Percentiles rank a stretch among this genome's conserved stretches.
Evolutionary conservation across 2,888 invertebrate genomes (phyloP).

Genomic region (Danaus chrysippus): DNA sequence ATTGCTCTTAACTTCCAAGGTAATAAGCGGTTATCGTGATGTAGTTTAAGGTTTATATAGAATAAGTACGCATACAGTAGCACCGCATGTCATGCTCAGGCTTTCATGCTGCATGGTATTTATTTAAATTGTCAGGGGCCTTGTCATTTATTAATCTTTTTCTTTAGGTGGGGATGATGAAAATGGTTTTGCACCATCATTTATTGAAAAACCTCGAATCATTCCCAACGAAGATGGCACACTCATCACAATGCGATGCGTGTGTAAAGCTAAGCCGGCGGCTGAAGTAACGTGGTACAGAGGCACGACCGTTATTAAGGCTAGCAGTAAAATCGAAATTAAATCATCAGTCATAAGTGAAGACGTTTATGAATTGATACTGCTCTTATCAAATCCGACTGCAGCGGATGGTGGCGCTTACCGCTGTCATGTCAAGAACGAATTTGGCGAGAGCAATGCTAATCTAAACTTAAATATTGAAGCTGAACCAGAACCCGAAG

Average conservation of each 20-base stretch:
- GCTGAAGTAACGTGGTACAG: constrained; percentile 97
- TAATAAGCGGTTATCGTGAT: constrained; percentile 68
- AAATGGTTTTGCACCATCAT: constrained; percentile 96
- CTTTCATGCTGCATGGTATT: constrained; percentile 64
- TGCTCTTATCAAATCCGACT: constrained; percentile 77
- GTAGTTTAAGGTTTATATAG: constrained; percentile 34
- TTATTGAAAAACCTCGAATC: constrained; percentile 98
- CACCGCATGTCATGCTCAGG: constrained; percentile 69
- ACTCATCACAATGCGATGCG: constrained; percentile 97
- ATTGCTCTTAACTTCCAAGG: constrained; percentile 99
- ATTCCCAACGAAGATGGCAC: constrained; percentile 99
- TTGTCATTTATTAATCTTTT: constrained; percentile 25
- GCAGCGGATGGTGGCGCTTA: constrained; percentile 79
- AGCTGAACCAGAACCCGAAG: constrained; percentile 95
- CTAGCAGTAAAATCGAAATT: constrained; percentile 91
- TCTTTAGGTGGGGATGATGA: constrained; percentile 92
- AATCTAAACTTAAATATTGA: constrained; percentile 98
- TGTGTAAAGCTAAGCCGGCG: constrained; percentile 96
- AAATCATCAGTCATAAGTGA: constrained; percentile 87
- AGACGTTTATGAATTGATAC: constrained; percentile 91
- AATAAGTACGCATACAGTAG: constrained; percentile 76
- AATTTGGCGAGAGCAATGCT: constrained; percentile 97
- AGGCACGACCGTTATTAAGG: constrained; percentile 90
- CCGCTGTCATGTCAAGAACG: constrained; percentile 96
- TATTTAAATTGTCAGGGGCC: constrained; percentile 6